These are phyloP conservation scores for Emmelina monodactyla DNA, from an alignment of 2,888 invertebrate genomes.

Conservation along the genomic window DNA sequence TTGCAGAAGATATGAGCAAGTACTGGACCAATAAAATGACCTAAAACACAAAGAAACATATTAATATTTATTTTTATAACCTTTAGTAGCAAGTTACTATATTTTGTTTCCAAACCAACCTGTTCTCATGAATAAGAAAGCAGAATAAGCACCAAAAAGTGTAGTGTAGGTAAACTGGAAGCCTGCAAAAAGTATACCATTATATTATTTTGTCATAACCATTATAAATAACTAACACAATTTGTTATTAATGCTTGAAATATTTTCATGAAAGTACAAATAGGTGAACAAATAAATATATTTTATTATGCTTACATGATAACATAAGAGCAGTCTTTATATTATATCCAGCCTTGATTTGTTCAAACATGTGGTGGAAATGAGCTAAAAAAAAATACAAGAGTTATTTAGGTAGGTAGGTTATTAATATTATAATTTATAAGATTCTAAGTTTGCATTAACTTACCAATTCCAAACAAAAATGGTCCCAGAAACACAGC, in stretches of 20 bases:
- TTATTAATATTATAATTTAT: too few relatives aligned
- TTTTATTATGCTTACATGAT: conserved; percentile 68
- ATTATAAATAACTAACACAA: too few relatives aligned
- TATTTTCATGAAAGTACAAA: conserved; percentile 4
- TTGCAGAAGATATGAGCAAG: conserved; percentile 95
- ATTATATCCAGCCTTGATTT: conserved; percentile 74
- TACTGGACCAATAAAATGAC: conserved; percentile 88
- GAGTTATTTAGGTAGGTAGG: too few relatives aligned
- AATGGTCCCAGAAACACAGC: conserved; percentile 87
- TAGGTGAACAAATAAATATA: conserved; percentile 2
- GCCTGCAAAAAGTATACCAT: conserved; percentile 69
- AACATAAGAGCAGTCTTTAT: conserved; percentile 74
- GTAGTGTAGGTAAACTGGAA: conserved; percentile 93
- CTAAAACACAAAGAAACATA: conserved; percentile 55
- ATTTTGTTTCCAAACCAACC: too few relatives aligned
- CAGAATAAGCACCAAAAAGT: conserved; percentile 92
- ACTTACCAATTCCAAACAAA: conserved; percentile 87
- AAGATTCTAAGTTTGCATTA: conserved; percentile 3
- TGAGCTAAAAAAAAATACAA: conserved; percentile 77
- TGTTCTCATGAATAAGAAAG: conserved; percentile 89
- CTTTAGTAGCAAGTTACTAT: too few relatives aligned
- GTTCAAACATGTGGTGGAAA: conserved; percentile 89
- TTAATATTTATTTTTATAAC: too few relatives aligned
- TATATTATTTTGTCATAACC: too few relatives aligned
- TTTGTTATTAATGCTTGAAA: too few relatives aligned